Percentiles rank a stretch among this genome's conserved stretches.
Evolutionary conservation across 2,797 vertebrate species (phyloP).

Genomic region (Cyclura pinguis): DNA sequence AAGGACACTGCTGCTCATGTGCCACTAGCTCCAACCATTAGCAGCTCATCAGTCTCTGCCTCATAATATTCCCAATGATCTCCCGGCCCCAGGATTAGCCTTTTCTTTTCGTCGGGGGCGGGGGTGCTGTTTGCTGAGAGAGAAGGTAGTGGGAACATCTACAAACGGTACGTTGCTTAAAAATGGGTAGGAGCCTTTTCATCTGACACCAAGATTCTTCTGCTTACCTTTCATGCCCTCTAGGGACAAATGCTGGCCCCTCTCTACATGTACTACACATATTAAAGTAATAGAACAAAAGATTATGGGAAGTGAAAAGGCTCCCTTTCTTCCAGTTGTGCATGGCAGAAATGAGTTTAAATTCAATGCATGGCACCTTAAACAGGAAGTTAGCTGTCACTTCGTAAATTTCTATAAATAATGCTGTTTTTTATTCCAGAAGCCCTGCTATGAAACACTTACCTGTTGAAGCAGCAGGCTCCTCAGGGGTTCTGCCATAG

Average conservation of each 20-base stretch:
- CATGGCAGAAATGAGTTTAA: neutral
- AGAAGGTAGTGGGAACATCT: no score
- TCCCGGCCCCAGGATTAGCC: no score
- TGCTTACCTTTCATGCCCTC: neutral
- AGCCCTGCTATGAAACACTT: conserved; percentile 58
- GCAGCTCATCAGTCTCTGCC: no score
- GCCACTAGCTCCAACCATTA: no score
- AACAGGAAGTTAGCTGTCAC: neutral
- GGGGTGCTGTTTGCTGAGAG: no score
- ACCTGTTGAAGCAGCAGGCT: conserved; percentile 78
- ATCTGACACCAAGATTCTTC: neutral
- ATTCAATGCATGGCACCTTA: neutral
- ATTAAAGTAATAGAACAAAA: neutral
- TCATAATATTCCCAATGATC: no score
- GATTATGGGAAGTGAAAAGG: neutral
- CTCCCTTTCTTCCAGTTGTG: neutral
- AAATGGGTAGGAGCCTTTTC: neutral
- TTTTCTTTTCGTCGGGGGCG: no score
- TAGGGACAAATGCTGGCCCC: no score
- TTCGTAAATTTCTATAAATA: neutral
- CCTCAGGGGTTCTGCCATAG: conserved; percentile 84
- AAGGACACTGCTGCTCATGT: no score
- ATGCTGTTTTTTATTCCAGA: conserved; percentile 26
- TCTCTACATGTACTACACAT: neutral
- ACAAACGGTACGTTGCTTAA: neutral